A percentile compares a stretch with the other conserved stretches of the same genome.
These are phyloP conservation scores for Lasioglossum pauxillum DNA, from an alignment of 2,888 invertebrate species.

Conservation along the genomic window DNA sequence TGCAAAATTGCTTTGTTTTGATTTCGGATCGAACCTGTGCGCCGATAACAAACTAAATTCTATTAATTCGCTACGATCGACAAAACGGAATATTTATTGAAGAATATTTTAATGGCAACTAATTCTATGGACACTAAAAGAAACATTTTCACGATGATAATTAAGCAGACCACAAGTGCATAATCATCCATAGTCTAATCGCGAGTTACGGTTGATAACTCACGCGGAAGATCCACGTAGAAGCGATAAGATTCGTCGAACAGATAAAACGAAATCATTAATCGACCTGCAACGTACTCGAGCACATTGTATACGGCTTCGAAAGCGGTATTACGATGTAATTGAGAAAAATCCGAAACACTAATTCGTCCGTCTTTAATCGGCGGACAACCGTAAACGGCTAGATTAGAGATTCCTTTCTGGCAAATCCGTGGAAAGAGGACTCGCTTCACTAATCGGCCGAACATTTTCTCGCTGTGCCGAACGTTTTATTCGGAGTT, in stretches of 20 bases:
- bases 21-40: too few relatives aligned
- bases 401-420: background rate
- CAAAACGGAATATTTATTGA: too few relatives aligned
- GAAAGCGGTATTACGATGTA: background rate
- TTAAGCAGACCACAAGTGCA: background rate
- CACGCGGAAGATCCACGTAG: background rate
- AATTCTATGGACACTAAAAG: background rate
- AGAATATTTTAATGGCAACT: background rate
- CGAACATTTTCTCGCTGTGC: background rate
- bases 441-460: background rate
- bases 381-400: background rate
- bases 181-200: background rate
- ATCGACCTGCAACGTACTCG: background rate
- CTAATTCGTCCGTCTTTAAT: background rate
- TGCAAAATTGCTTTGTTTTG: too few relatives aligned
- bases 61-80: too few relatives aligned
- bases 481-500: background rate
- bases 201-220: background rate
- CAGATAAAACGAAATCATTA: background rate
- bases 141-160: background rate
- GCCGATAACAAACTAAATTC: too few relatives aligned
- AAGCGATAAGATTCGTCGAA: conserved; percentile 1
- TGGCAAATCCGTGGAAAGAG: background rate
- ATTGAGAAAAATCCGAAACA: background rate
- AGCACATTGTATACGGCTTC: background rate